These are phyloP conservation scores for Torymus tubicola DNA, from an alignment of 2,888 invertebrate species.

Conservation along the genomic window DNA sequence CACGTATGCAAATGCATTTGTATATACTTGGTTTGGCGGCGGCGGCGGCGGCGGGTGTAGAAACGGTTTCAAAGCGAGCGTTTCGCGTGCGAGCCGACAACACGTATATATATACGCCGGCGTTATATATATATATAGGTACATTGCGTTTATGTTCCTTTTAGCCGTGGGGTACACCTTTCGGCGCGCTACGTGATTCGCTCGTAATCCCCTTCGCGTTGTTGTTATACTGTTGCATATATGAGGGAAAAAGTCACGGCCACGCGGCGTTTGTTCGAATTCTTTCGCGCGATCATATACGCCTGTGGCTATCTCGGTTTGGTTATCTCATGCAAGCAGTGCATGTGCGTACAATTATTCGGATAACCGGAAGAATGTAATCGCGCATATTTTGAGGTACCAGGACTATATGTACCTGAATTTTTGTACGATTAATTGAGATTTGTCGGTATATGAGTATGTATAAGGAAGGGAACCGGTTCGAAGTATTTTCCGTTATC, in stretches of 20 bases:
- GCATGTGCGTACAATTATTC: slow-evolving; percentile 19
- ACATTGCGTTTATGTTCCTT: too few species aligned
- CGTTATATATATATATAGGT: too few species aligned
- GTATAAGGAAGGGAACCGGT: slow-evolving; percentile 27
- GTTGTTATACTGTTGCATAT: too few species aligned
- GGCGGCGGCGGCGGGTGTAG: slow-evolving; percentile 8
- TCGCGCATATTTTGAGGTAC: slow-evolving; percentile 24
- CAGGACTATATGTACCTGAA: not conserved
- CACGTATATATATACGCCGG: too few species aligned
- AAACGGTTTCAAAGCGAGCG: slow-evolving; percentile 26
- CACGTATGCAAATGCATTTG: slow-evolving; percentile 47
- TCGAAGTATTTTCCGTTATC: slow-evolving; percentile 38
- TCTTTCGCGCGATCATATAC: not conserved
- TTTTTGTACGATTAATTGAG: slow-evolving; percentile 44
- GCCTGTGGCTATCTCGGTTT: not conserved
- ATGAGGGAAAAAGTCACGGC: too few species aligned
- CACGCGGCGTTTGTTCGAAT: slow-evolving; percentile 2
- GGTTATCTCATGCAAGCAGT: not conserved
- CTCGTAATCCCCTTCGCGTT: too few species aligned
- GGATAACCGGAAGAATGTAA: slow-evolving; percentile 27
- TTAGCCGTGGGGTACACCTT: too few species aligned
- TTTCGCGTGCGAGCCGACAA: not conserved
- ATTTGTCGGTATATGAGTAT: slow-evolving; percentile 25
- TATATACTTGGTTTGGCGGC: slow-evolving; percentile 16
- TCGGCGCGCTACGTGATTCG: too few species aligned